These are phyloP conservation scores for Tetheella fluctuosa DNA, from an alignment of 2,888 invertebrate species.

Conservation along the genomic window DNA sequence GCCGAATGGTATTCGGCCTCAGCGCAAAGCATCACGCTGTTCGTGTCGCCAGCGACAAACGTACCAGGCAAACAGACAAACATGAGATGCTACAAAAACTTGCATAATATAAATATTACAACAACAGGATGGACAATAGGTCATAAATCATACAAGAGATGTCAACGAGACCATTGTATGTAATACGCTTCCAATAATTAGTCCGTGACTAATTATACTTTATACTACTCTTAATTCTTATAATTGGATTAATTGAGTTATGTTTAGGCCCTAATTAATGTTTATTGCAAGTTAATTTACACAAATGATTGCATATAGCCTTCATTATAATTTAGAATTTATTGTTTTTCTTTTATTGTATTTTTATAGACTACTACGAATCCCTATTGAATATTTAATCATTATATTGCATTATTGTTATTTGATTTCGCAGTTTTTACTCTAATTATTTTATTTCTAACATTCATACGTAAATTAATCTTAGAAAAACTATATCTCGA, in stretches of 20 bases:
- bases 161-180: conserved; percentile 30
- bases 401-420: too few relatives aligned
- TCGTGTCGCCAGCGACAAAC: conserved; percentile 29
- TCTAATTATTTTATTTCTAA: too few relatives aligned
- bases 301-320: neutral
- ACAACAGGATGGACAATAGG: conserved; percentile 36
- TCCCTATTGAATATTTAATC: too few relatives aligned
- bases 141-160: conserved; percentile 38
- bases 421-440: too few relatives aligned
- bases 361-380: too few relatives aligned
- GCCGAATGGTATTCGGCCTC: conserved; percentile 6
- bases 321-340: neutral
- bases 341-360: too few relatives aligned
- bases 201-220: neutral
- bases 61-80: conserved; percentile 17
- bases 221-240: neutral
- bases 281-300: neutral
- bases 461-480: too few relatives aligned
- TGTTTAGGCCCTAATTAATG: neutral
- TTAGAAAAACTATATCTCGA: too few relatives aligned
- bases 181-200: conserved; percentile 12
- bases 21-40: conserved; percentile 45
- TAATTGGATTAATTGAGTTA: neutral
- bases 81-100: conserved; percentile 24
- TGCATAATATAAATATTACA: conserved; percentile 26